phyloP scores from a whole-genome alignment of 1,140 invertebrate species.

The Lasioglossum albipes region DNA sequence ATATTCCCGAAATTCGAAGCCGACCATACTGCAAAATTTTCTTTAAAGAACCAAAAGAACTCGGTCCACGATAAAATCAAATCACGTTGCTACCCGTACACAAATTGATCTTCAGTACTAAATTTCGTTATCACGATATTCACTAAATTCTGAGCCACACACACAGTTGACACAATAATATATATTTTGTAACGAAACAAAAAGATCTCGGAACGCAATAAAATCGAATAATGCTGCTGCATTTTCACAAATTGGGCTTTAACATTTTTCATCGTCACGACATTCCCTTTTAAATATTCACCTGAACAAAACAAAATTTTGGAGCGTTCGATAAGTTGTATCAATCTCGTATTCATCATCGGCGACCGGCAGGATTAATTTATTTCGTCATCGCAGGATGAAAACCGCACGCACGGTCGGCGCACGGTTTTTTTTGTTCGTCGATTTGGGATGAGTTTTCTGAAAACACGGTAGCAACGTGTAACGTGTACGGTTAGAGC shows the following conservation, averaged over 20 bases:
- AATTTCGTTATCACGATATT: no score
- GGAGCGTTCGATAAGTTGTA: neutral
- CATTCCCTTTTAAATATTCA: neutral
- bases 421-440: neutral
- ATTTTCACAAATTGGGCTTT: no score
- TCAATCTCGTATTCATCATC: neutral
- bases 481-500: slow-evolving; percentile 71
- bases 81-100: no score
- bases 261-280: no score
- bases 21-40: neutral
- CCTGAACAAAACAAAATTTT: neutral
- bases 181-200: no score
- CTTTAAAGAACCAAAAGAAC: neutral
- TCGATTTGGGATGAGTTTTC: slow-evolving; percentile 32
- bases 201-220: no score
- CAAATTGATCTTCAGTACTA: no score
- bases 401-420: neutral
- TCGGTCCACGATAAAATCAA: no score
- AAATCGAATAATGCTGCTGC: no score
- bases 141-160: no score
- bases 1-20: neutral
- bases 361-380: neutral
- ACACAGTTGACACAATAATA: no score
- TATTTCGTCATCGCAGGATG: neutral
- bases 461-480: slow-evolving; percentile 64